Conservation (phyloP, 2,888 invertebrate genomes). For the Rhagophthalmus giganteus region DNA sequence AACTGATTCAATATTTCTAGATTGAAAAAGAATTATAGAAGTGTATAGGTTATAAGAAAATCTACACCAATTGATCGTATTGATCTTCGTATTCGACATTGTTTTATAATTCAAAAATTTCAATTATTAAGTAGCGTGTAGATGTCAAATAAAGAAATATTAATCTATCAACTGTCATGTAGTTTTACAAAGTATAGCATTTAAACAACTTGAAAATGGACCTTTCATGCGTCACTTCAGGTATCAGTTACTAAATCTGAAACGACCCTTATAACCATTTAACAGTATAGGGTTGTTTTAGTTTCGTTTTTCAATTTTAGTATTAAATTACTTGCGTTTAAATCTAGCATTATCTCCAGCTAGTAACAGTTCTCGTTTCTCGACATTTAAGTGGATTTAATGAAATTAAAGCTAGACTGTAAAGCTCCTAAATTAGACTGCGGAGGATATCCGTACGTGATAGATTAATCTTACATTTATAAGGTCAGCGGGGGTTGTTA, state of each 20-base stretch:
- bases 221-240: constrained; percentile 10
- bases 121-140: background rate
- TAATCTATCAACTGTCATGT: constrained; percentile 28
- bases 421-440: constrained; percentile 17
- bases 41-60: background rate
- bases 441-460: constrained; percentile 26
- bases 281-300: constrained; percentile 6
- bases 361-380: background rate
- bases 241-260: constrained; percentile 13
- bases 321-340: background rate
- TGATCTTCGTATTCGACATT: too few relatives aligned
- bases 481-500: constrained; percentile 46
- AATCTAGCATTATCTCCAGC: too few relatives aligned
- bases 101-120: too few relatives aligned
- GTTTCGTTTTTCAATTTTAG: constrained; percentile 5
- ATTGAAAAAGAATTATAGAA: background rate
- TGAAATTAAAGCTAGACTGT: constrained; percentile 14
- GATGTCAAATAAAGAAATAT: constrained; percentile 3
- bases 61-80: too few relatives aligned
- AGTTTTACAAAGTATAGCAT: constrained; percentile 12
- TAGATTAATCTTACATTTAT: constrained; percentile 39
- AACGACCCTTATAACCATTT: constrained; percentile 7
- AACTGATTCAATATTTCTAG: too few relatives aligned
- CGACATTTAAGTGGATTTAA: constrained; percentile 7
- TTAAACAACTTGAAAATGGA: constrained; percentile 14